Conservation (phyloP, 2,113 vertebrate genomes). For the Megaleporinus macrocephalus region DNA sequence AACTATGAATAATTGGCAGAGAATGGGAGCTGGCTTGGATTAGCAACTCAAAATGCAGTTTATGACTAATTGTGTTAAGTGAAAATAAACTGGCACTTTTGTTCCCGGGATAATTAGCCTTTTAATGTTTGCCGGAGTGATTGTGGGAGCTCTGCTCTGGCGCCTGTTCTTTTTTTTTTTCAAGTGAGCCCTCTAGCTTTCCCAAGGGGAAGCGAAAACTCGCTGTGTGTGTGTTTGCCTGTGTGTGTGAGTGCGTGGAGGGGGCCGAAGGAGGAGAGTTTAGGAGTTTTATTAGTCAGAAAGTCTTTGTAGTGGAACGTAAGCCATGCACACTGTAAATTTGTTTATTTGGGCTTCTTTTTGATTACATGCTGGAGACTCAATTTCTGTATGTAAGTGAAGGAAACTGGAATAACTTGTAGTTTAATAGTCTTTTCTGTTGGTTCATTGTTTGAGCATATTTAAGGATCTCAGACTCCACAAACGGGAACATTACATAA, state of each 20-base stretch:
- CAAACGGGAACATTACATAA: background rate
- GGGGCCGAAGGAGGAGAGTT: constrained; percentile 49
- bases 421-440: background rate
- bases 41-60: constrained; percentile 77
- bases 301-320: constrained; percentile 43
- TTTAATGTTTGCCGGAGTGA: constrained; percentile 74
- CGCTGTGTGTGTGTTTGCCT: constrained; percentile 19
- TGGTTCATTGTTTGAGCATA: background rate
- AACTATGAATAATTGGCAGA: constrained; percentile 81
- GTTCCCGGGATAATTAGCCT: constrained; percentile 79
- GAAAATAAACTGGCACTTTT: constrained; percentile 82
- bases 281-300: constrained; percentile 54
- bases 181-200: constrained; percentile 77
- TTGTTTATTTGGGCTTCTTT: constrained; percentile 31
- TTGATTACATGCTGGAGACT: constrained; percentile 15
- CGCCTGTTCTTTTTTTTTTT: constrained; percentile 63
- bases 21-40: constrained; percentile 75
- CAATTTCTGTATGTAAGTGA: constrained; percentile 6
- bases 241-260: constrained; percentile 15
- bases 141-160: constrained; percentile 66
- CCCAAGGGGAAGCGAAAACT: constrained; percentile 63
- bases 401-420: constrained; percentile 32
- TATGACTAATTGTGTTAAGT: constrained; percentile 84
- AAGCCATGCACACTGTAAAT: constrained; percentile 74
- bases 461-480: background rate